Base-by-base conservation (phyloP, 2,888 invertebrate species). In the Cerceris rybyensis region DNA sequence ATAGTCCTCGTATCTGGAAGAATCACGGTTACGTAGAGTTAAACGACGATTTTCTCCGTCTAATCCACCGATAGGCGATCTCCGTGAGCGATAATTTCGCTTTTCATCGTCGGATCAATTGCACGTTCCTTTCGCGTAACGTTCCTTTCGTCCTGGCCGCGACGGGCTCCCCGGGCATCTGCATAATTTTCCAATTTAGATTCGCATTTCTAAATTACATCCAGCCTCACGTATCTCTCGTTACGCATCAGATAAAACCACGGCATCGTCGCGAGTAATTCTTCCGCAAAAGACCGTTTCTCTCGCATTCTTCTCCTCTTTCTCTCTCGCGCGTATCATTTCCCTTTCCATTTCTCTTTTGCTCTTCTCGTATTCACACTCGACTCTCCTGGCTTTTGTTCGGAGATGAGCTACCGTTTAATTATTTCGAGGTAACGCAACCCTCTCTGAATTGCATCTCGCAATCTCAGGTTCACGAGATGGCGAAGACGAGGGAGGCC, bases 101-200 rank as follows among this genome's bases (percentile, higher is more conserved):
- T 77, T 77, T 71, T 68, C 52, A 73, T 64, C 70, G 70, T 50
- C 69, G 54, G 66, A 67, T 74, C 70, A 67, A 70, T 67, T 59
- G 58, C 54, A 65, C 72, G 66, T 58, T 71, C 17, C 60, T 59
- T 41, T 43, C 17, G 52, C 8, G 54, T 17, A n/a, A 57, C 14
- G 5, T 14, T n/a, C 42, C 68, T 59, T 72, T 55, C 50, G 28
- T 8, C 9, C 14, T n/a, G 1, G n/a, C 1, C 42, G 43, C 9
- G 7, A 6, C 70, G n/a, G 8, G n/a, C n/a, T 28, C 28, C 28
- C 9, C 6, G 17, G 42, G 46, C 60, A 61, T 65, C 64, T 69
- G 79, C 74, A 80, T 80, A 78, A 78, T 80, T 80, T 74, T 80
- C 70, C 79, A 74, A 78, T 80, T 78, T 78, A 70, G 70, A 80